These are phyloP conservation scores for Tragelaphus imberbis DNA, from an alignment of 2,113 vertebrate genomes.

Conservation along the genomic window DNA sequence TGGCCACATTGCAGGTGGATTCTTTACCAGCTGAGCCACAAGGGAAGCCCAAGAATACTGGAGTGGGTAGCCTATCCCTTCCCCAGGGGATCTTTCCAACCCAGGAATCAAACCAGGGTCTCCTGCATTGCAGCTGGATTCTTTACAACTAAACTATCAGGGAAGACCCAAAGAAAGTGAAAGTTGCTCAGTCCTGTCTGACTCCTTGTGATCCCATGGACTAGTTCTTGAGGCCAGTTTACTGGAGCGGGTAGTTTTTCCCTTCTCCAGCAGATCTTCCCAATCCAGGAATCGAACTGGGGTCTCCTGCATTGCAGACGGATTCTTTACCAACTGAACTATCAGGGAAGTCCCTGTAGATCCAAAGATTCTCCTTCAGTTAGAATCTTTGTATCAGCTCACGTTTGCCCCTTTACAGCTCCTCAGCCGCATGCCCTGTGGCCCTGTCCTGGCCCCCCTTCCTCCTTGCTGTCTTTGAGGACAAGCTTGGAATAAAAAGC, in stretches of 20 bases:
- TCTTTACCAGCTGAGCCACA: background rate
- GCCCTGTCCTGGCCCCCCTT: accelerated
- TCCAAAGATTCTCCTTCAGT: background rate
- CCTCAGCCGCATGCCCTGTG: accelerated
- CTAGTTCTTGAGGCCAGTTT: background rate
- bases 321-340: background rate
- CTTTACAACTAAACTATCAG: background rate
- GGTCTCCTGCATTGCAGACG: background rate
- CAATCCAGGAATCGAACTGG: accelerated
- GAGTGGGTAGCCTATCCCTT: background rate
- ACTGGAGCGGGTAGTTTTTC: background rate
- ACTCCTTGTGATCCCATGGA: background rate
- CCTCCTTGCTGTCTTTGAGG: background rate
- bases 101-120: background rate
- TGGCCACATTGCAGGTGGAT: background rate
- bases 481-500: background rate
- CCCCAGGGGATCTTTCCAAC: background rate
- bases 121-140: background rate
- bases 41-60: background rate
- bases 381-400: background rate
- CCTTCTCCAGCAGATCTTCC: background rate
- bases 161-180: background rate
- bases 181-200: background rate
- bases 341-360: background rate
- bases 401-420: accelerated